Evolutionary conservation across 2,797 vertebrate genomes (phyloP), one percentile per base, ranked within the genome.

Genomic region (Nannoperca australis): DNA sequence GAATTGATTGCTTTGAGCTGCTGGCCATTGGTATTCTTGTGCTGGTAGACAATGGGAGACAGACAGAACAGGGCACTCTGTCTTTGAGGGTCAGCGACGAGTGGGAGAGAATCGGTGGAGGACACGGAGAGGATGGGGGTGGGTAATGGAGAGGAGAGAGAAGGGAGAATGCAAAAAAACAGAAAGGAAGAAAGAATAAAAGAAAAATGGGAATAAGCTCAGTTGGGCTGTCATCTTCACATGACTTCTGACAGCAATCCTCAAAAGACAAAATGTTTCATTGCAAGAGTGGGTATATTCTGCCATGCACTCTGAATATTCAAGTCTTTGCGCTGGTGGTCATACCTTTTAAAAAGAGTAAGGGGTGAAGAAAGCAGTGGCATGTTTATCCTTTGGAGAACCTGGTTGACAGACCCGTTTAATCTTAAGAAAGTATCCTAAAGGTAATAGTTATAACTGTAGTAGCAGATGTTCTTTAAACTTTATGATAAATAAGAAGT

Each of bases 11-110:
- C 78, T 89, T 78, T 74, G 84, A 89, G 87, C 79, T 61, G 66
- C 70, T 15, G 50, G 85, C 72, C 84, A 90, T 92, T 93, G 88
- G 90, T 93, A 93, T 94, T 89, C 88, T 82, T 66, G 73, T 87
- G 84, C 82, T 65, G 73, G 75, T 74, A 66, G 70, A 88, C 75
- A 79, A 84, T 78, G 72, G 79, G 24, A 89, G 90, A 86, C 83
- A 77, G 85, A 88, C 79, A 78, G 81, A 88, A 87, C 72, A 73
- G 91, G 75, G 55, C 67, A 68, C 73, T 84, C 79, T 82, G 72
- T 88, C 79, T 89, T 83, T 85, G 78, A 88, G 84, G 88, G 88
- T 89, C 88, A 89, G 82, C 15, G 4, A 34, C 0, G 34, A 56
- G 59, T 75, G 47, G 77, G 55, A 58, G 45, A 50, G 55, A 36